Percentiles rank a stretch among this genome's conserved stretches.
phyloP scores from a whole-genome alignment of 2,113 vertebrate species.

The Grantiella picta region DNA sequence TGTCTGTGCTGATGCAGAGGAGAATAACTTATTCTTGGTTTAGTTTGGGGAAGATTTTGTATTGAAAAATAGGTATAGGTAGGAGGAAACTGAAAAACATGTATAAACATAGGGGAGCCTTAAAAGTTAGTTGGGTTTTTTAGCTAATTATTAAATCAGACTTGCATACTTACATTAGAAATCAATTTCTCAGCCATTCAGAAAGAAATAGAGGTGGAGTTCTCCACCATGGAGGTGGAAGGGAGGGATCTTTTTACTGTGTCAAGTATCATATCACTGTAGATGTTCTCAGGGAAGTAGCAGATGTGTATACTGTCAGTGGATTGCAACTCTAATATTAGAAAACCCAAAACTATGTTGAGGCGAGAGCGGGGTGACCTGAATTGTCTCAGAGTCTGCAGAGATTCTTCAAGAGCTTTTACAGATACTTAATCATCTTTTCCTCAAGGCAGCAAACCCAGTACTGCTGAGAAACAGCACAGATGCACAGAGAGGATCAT shows the following conservation, averaged over 20 bases:
- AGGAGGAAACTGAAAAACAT: not conserved
- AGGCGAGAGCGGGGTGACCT: accelerated
- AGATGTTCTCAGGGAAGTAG: not conserved
- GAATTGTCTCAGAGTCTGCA: not conserved
- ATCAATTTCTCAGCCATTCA: not conserved
- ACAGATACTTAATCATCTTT: not conserved
- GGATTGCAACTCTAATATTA: not conserved
- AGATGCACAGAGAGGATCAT: not conserved
- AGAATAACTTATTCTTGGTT: not conserved
- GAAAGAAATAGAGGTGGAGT: not conserved
- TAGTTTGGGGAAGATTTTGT: not conserved
- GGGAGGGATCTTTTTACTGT: not conserved
- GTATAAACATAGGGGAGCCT: not conserved
- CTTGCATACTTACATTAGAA: not conserved
- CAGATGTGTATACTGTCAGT: not conserved
- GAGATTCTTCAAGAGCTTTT: not conserved
- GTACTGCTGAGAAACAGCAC: not conserved
- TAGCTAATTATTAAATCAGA: not conserved
- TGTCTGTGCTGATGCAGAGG: not conserved
- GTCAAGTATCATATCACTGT: not conserved
- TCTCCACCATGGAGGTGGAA: not conserved
- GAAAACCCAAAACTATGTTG: not conserved
- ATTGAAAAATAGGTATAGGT: not conserved
- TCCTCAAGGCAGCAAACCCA: not conserved
- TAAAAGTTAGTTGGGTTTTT: not conserved